phyloP scores from a whole-genome alignment of 2,888 invertebrate genomes.

The Ceriagrion tenellum region DNA sequence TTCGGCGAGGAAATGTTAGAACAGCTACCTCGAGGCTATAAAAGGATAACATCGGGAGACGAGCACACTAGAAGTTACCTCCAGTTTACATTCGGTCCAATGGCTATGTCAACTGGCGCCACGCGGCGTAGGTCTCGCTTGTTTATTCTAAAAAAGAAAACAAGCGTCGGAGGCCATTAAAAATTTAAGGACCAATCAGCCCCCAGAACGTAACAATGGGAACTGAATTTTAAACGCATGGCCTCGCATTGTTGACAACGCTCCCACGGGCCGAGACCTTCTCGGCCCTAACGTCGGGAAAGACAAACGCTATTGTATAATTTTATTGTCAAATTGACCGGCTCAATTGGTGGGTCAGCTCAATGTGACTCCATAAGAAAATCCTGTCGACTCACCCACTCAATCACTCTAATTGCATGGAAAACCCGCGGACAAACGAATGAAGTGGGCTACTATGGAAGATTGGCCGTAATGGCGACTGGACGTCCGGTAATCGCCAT shows the following conservation, averaged over 20 bases:
- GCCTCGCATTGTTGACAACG: not conserved
- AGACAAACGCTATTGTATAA: conserved; percentile 4
- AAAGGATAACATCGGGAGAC: too few relatives aligned
- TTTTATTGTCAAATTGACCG: not conserved
- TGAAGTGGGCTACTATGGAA: not conserved
- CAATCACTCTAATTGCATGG: not conserved
- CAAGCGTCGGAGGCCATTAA: not conserved
- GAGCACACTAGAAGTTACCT: not conserved
- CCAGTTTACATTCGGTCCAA: not conserved
- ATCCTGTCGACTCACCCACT: not conserved
- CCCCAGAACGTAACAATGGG: not conserved
- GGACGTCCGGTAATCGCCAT: not conserved
- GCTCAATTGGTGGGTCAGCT: not conserved
- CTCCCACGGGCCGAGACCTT: not conserved
- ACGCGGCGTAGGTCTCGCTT: not conserved
- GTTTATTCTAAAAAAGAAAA: not conserved
- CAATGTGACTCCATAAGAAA: not conserved
- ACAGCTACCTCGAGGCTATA: too few relatives aligned
- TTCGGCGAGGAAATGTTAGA: too few relatives aligned
- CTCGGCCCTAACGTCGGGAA: not conserved
- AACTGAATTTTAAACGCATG: not conserved
- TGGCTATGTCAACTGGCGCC: not conserved
- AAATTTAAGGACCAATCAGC: conserved; percentile 10
- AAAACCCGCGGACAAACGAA: not conserved
- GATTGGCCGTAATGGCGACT: not conserved